Evolutionary conservation across 92 coral and sea anemone genomes (phyloP).

Genomic region (Epizoanthus scotinus): DNA sequence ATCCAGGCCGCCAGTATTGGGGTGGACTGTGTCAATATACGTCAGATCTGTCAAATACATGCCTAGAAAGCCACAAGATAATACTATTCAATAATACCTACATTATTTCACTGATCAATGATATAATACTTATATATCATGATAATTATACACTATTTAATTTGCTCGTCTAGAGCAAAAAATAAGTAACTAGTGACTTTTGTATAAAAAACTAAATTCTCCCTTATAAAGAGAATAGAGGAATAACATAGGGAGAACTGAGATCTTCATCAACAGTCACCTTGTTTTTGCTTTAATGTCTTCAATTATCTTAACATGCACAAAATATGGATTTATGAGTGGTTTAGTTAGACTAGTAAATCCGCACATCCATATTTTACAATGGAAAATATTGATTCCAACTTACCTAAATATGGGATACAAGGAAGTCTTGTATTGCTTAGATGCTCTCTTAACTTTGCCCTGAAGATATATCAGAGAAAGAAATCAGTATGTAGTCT

Average conservation of each 20-base stretch:
- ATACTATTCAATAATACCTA: background rate
- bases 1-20: conserved; percentile 95
- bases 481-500: background rate
- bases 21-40: conserved; percentile 92
- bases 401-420: conserved; percentile 93
- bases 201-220: too few relatives aligned
- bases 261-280: too few relatives aligned
- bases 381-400: too few relatives aligned
- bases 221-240: too few relatives aligned
- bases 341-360: too few relatives aligned
- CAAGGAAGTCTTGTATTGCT: conserved; percentile 86
- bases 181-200: too few relatives aligned
- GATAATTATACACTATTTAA: too few relatives aligned
- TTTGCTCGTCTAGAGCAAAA: too few relatives aligned
- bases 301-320: background rate
- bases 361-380: too few relatives aligned
- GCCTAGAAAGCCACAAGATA: conserved; percentile 52
- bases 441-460: conserved; percentile 75
- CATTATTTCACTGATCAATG: background rate
- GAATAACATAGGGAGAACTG: too few relatives aligned
- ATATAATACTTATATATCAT: background rate
- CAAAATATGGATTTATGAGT: too few relatives aligned
- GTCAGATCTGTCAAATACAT: conserved; percentile 94
- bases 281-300: too few relatives aligned
- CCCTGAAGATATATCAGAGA: conserved; percentile 39